Conservation (phyloP, 2,888 invertebrate species). For the Volucella inanis region DNA sequence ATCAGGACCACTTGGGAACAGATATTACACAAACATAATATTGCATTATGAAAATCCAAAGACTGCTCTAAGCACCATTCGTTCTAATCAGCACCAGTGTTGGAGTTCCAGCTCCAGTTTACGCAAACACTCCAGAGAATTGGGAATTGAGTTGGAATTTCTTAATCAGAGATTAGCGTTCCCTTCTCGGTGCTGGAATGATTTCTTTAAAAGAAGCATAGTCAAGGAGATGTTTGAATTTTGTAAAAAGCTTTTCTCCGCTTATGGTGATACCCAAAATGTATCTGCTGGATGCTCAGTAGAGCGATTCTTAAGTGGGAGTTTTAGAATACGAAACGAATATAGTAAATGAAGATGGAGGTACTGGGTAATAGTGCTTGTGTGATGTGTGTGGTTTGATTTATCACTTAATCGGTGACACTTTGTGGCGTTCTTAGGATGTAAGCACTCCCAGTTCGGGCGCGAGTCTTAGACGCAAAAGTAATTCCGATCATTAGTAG, state of each 20-base stretch:
- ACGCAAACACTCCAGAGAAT: slow-evolving; percentile 37
- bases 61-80: slow-evolving; percentile 55
- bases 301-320: slow-evolving; percentile 14
- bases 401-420: slow-evolving; percentile 58
- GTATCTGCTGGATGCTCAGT: slow-evolving; percentile 50
- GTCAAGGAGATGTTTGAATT: slow-evolving; percentile 44
- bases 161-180: slow-evolving; percentile 52
- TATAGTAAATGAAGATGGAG: slow-evolving; percentile 1
- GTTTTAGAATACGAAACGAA: slow-evolving; percentile 4
- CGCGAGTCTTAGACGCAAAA: slow-evolving; percentile 28
- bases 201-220: slow-evolving; percentile 46
- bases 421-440: slow-evolving; percentile 34
- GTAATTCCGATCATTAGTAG: slow-evolving; percentile 66
- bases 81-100: slow-evolving; percentile 42
- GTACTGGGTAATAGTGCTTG: background rate
- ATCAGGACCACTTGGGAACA: slow-evolving; percentile 14
- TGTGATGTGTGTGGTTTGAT: slow-evolving; percentile 51
- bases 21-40: slow-evolving; percentile 61
- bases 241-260: slow-evolving; percentile 50
- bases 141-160: slow-evolving; percentile 38
- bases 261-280: slow-evolving; percentile 70
- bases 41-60: slow-evolving; percentile 56
- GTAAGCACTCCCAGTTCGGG: slow-evolving; percentile 24
- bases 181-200: slow-evolving; percentile 32
- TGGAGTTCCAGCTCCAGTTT: background rate